These are phyloP conservation scores for Ophion ventricosus DNA, from an alignment of 2,888 invertebrate genomes.

Conservation along the genomic window DNA sequence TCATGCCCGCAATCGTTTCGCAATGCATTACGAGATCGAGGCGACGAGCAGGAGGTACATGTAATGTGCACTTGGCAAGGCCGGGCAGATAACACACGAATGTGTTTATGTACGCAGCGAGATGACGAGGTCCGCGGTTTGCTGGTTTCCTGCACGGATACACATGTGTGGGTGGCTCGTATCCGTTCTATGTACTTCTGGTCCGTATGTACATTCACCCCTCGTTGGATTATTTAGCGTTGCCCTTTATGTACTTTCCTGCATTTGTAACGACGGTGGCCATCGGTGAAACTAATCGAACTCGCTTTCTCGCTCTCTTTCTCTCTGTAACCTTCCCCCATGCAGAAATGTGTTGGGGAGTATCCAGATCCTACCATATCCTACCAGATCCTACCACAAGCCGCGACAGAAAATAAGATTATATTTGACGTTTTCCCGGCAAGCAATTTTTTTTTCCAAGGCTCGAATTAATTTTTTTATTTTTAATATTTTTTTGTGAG, in stretches of 20 bases:
- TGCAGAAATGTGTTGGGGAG: no score
- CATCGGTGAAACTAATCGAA: conserved; percentile 62
- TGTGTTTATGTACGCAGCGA: conserved; percentile 29
- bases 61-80: conserved; percentile 24
- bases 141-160: conserved; percentile 16
- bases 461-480: no score
- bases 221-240: conserved; percentile 61
- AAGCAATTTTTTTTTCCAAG: no score
- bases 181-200: conserved; percentile 7
- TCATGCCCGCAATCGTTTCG: conserved; percentile 24
- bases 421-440: no score
- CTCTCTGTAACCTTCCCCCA: conserved; percentile 1
- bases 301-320: conserved; percentile 17
- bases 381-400: no score
- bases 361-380: no score
- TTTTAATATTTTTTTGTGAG: no score
- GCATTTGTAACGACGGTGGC: conserved; percentile 63
- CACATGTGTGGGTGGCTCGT: conserved; percentile 50
- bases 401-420: no score
- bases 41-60: background rate
- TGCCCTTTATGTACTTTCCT: conserved; percentile 67
- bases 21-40: conserved; percentile 37
- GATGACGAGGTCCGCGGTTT: conserved; percentile 46
- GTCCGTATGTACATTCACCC: background rate
- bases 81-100: conserved; percentile 34